Evolutionary conservation across 1,140 invertebrate genomes (phyloP), one percentile per base, ranked within the genome.

Genomic region (Ooceraea biroi): DNA sequence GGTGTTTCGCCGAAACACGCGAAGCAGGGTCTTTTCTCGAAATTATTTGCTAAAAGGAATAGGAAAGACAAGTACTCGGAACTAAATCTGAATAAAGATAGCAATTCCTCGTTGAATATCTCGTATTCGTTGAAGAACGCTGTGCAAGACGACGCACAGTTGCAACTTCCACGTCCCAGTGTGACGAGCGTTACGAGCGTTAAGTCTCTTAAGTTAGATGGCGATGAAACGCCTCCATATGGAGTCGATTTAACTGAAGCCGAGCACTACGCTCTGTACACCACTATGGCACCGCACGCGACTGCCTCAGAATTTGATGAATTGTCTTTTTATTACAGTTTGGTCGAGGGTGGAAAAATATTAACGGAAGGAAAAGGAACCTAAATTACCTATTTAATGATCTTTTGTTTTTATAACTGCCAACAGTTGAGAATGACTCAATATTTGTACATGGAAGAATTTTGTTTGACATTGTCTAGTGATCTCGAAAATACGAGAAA

Each of bases 241-340:
- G 94, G 91, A 4, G 87, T 95, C 46, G 96, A 97, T 83, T 91
- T 98, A 19, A 98, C 97, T 2, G 97, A 98, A 85, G 97, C 97
- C 1, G 97, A 98, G 91, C 97, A 98, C 92, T 98, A 97, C 92
- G 97, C 97, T 52, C 92, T 98, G 60, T 98, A 98, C 85, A 98
- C 97, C 82, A 96, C 96, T 50, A 96, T 98, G 90, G 97, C 97
- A 8, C 97, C 97, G 12, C 96, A 96, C 91, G 97, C 97, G 3
- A 98, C 97, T 0, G 96, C 95, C 19, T 98, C 97, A 10, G 97
- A 98, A 91, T 98, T 98, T 90, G 97, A 98, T 90, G 97, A 98
- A 90, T 96, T 96, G 90, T 98, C 97, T 30, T 97, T 96, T 92
- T 98, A 97, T 92, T 98, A 98, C 91, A 97, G 97, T 50, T 96